A percentile compares a stretch with the other conserved stretches of the same genome.
Evolutionary conservation across 2,113 vertebrate species (phyloP).

Genomic region (Genyomyrus donnyi): DNA sequence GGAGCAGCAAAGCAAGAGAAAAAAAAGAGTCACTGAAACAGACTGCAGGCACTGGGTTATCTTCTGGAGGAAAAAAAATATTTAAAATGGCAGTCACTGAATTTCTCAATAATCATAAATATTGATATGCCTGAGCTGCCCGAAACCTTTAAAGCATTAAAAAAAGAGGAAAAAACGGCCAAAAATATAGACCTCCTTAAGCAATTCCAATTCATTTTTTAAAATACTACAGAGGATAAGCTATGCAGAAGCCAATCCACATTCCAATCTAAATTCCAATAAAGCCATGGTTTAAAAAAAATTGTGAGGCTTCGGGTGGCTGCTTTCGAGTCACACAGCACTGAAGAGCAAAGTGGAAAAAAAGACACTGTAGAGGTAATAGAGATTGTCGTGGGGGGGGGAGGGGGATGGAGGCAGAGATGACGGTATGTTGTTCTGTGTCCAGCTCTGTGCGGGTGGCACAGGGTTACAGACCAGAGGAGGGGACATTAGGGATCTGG

Average conservation of each 20-base stretch:
- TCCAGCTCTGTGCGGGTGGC: background rate
- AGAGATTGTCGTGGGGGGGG: slow-evolving; percentile 15
- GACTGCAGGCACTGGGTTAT: slow-evolving; percentile 48
- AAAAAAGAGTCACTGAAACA: slow-evolving; percentile 12
- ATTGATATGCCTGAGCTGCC: background rate
- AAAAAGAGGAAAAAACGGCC: slow-evolving; percentile 2
- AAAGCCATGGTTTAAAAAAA: slow-evolving; percentile 10
- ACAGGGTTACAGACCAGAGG: slow-evolving; percentile 65
- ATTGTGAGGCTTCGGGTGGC: background rate
- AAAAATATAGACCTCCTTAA: slow-evolving; percentile 6
- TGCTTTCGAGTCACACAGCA: background rate
- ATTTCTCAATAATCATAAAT: background rate
- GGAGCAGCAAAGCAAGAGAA: slow-evolving; percentile 25
- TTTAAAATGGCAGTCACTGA: background rate
- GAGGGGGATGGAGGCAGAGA: background rate
- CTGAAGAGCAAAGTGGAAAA: background rate
- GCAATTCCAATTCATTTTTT: background rate
- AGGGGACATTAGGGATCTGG: slow-evolving; percentile 87
- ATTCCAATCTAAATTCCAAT: slow-evolving; percentile 2
- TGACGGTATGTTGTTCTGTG: background rate
- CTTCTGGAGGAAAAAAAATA: slow-evolving; percentile 16
- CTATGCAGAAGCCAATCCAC: background rate
- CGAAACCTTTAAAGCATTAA: slow-evolving; percentile 20
- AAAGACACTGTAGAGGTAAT: background rate
- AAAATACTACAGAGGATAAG: background rate